Conservation (phyloP, 2,888 invertebrate species). For the Drosophila nigricruria region DNA sequence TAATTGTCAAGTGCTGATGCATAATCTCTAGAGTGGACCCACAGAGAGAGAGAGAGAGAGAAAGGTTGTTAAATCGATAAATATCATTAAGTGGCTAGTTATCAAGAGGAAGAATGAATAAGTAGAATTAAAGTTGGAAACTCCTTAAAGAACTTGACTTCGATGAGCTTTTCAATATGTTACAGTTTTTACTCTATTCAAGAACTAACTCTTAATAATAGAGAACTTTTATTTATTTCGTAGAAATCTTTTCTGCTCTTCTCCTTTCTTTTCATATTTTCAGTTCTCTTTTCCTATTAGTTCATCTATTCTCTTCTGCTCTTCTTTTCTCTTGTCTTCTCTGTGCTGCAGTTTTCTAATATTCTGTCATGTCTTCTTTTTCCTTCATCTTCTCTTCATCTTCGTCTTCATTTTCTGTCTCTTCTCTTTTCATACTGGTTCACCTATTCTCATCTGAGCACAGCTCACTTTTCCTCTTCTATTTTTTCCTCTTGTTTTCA, state of each 20-base stretch:
- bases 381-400: too few species aligned
- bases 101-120: neutral
- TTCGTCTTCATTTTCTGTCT: too few species aligned
- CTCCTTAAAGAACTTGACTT: neutral
- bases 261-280: neutral
- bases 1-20: slow-evolving; percentile 51
- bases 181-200: neutral
- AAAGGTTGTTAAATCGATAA: slow-evolving; percentile 29
- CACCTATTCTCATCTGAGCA: too few species aligned
- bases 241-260: neutral
- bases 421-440: too few species aligned
- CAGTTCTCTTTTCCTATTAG: neutral
- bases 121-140: too few species aligned
- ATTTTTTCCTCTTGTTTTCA: too few species aligned
- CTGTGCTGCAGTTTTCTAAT: neutral
- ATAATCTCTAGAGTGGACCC: slow-evolving; percentile 31
- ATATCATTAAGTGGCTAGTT: slow-evolving; percentile 31
- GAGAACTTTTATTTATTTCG: neutral
- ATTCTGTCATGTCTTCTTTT: too few species aligned
- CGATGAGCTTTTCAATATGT: neutral
- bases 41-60: too few species aligned
- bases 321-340: neutral
- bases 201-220: neutral
- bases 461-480: too few species aligned
- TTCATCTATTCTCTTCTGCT: neutral